Evolutionary conservation across 1,140 invertebrate genomes (phyloP), one percentile per base, ranked within the genome.

Genomic region (Samia ricini): DNA sequence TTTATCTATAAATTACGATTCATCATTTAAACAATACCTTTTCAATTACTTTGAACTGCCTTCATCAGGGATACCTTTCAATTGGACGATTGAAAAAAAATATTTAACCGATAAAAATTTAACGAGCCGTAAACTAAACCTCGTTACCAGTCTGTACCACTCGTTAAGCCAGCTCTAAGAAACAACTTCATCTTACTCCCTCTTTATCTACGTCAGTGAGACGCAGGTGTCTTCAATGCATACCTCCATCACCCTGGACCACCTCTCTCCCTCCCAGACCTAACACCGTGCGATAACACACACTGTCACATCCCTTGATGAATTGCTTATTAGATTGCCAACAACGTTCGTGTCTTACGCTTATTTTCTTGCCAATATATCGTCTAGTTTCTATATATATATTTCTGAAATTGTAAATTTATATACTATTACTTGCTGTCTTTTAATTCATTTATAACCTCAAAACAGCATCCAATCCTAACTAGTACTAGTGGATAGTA

Each of bases 291-390:
- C 68, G 72, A 76, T 81, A 81, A 85, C 76, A 78, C 72, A 78
- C 68, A 79, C 74, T 83, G 80, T 85, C 82, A 81, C 75, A 79
- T 75, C 73, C 56, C 67, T 65, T 84, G 81, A 85, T 83, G 80
- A 85, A 85, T 83, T 80, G 77, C 77, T 77, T 80, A 81, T 85
- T 83, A 85, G 80, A 80, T 85, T 77, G 76, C 76, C 76, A 70
- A 63, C 60, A 63, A 22, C 61, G 67, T 70, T 63, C 64, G 55
- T 71, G 73, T 77, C 77, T 77, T 78, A 69, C 64, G 71, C 71
- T 74, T 79, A 67, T 79, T 76, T 76, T 74, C 62, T 60, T 62
- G 55, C 70, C 72, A 72, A 79, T 76, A 70, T 63, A 56, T 58
- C n/a, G 33, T 4, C 33, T 59, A 57, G 57, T 62, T 61, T 70